Conservation (phyloP, 2,888 invertebrate species). For the Neoaliturus tenellus region DNA sequence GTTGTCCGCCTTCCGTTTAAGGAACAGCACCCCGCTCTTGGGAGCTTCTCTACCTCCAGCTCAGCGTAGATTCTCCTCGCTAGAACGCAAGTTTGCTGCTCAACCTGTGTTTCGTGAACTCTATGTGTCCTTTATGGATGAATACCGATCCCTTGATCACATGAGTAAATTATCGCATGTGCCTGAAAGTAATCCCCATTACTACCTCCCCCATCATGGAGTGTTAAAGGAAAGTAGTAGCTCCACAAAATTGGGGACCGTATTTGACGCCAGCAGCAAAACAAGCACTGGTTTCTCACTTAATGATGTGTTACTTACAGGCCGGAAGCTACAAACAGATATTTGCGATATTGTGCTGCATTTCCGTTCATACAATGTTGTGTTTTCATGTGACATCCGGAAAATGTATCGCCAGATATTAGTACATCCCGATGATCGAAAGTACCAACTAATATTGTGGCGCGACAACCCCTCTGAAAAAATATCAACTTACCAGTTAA, state of each 20-base stretch:
- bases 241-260: neutral
- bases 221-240: neutral
- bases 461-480: neutral
- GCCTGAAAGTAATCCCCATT: neutral
- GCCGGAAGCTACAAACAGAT: neutral
- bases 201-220: constrained; percentile 7
- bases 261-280: constrained; percentile 10
- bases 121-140: neutral
- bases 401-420: constrained; percentile 4
- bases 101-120: neutral
- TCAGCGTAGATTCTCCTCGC: neutral
- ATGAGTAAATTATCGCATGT: neutral
- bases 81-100: neutral
- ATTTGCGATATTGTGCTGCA: constrained; percentile 23
- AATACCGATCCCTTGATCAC: neutral
- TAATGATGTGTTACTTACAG: constrained; percentile 5
- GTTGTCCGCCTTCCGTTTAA: neutral
- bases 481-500: neutral
- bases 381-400: constrained; percentile 31
- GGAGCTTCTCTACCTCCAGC: neutral
- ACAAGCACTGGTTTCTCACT: neutral
- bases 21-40: neutral
- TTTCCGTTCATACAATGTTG: neutral
- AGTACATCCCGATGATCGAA: constrained; percentile 19
- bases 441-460: neutral